Conservation (phyloP, 1,140 invertebrate species). For the Lanistes nyassanus region DNA sequence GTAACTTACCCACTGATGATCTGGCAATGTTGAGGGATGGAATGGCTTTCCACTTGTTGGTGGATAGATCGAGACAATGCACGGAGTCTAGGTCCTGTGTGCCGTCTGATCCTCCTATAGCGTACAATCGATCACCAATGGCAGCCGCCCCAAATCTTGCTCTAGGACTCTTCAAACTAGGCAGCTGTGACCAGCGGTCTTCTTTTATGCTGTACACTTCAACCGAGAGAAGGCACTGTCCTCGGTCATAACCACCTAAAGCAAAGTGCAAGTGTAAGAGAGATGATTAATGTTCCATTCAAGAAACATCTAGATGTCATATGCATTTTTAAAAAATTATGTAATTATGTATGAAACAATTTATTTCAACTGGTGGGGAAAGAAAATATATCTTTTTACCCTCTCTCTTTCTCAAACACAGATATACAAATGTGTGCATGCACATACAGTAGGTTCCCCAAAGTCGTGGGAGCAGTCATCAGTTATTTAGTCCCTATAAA, state of each 20-base stretch:
- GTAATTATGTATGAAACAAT: no score
- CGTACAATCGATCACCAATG: slow-evolving; percentile 77
- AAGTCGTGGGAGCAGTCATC: no score
- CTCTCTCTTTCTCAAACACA: no score
- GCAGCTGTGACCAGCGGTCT: slow-evolving; percentile 77
- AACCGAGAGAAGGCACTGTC: slow-evolving; percentile 81
- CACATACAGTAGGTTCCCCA: no score
- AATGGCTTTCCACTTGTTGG: slow-evolving; percentile 74
- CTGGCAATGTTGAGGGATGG: slow-evolving; percentile 71
- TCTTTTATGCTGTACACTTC: slow-evolving; percentile 78
- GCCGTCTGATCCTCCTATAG: slow-evolving; percentile 83
- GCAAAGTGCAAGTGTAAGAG: neutral
- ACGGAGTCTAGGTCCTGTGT: slow-evolving; percentile 77
- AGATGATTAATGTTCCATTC: neutral
- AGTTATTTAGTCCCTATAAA: no score
- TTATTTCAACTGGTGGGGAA: no score
- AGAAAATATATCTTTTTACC: no score
- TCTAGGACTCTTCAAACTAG: slow-evolving; percentile 77
- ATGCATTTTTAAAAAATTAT: no score
- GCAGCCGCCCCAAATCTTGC: slow-evolving; percentile 78
- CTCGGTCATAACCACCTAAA: slow-evolving; percentile 85
- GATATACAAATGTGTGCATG: no score
- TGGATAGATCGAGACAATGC: slow-evolving; percentile 74
- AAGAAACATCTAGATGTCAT: no score
- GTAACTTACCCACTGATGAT: slow-evolving; percentile 49